phyloP scores from a whole-genome alignment of 2,888 invertebrate genomes.

The Sialis lutaria region DNA sequence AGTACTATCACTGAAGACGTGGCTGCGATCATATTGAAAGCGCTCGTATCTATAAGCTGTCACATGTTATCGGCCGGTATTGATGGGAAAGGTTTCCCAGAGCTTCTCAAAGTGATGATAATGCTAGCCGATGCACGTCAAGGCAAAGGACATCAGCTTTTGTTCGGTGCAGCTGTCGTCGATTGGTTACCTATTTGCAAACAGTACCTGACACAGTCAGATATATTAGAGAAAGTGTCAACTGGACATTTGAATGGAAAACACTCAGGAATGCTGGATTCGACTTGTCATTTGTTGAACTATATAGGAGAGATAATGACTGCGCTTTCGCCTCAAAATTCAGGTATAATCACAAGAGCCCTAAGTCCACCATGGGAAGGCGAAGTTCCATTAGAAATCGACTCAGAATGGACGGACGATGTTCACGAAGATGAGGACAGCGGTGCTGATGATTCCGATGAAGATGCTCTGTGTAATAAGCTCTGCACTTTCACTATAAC shows the following conservation, averaged over 20 bases:
- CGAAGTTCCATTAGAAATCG: slow-evolving; percentile 53
- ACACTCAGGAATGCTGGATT: slow-evolving; percentile 40
- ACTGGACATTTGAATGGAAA: slow-evolving; percentile 28
- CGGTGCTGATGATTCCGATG: slow-evolving; percentile 84
- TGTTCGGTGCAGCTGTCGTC: slow-evolving; percentile 64
- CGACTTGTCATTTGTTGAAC: slow-evolving; percentile 67
- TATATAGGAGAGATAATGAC: slow-evolving; percentile 65
- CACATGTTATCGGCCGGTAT: slow-evolving; percentile 42
- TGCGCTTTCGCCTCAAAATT: slow-evolving; percentile 29
- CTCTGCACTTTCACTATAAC: slow-evolving; percentile 94
- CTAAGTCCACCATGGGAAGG: slow-evolving; percentile 66
- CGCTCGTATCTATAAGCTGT: slow-evolving; percentile 55
- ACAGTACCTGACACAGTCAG: slow-evolving; percentile 35
- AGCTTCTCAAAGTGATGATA: slow-evolving; percentile 61
- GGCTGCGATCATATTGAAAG: slow-evolving; percentile 45
- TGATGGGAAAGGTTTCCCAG: slow-evolving; percentile 59
- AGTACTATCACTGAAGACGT: slow-evolving; percentile 40
- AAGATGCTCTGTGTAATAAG: slow-evolving; percentile 77
- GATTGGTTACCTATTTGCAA: slow-evolving; percentile 64
- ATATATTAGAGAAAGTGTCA: slow-evolving; percentile 35
- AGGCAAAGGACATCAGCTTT: slow-evolving; percentile 58
- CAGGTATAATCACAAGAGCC: slow-evolving; percentile 21
- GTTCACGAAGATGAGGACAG: slow-evolving; percentile 84
- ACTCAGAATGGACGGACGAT: slow-evolving; percentile 77
- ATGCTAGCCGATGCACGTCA: slow-evolving; percentile 72